A percentile compares a stretch with the other conserved stretches of the same genome.
Conservation (phyloP, 2,888 invertebrate species). For the Bhutanitis thaidina region DNA sequence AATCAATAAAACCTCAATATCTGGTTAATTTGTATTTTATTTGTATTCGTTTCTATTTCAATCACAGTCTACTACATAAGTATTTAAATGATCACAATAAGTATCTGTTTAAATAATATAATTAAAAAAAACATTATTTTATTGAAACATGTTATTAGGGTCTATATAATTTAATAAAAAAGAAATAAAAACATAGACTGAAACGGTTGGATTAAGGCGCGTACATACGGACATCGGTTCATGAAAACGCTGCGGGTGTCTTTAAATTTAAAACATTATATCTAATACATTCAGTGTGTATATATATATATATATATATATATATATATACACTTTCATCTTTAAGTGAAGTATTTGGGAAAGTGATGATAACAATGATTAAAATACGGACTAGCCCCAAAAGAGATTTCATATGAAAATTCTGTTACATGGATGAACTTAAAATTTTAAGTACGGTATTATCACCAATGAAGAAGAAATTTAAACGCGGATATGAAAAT, state of each 20-base stretch:
- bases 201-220: slow-evolving; percentile 32
- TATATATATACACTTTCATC: too few species aligned
- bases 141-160: slow-evolving; percentile 13
- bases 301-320: too few species aligned
- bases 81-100: slow-evolving; percentile 37
- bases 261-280: too few species aligned
- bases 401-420: not conserved
- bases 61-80: slow-evolving; percentile 41
- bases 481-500: too few species aligned
- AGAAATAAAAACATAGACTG: slow-evolving; percentile 44
- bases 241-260: slow-evolving; percentile 36
- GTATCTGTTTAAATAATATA: slow-evolving; percentile 3
- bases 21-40: slow-evolving; percentile 13
- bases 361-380: not conserved
- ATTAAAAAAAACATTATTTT: not conserved
- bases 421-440: not conserved
- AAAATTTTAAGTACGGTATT: not conserved
- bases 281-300: too few species aligned
- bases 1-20: slow-evolving; percentile 13
- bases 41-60: slow-evolving; percentile 28
- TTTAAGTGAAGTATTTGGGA: too few species aligned
- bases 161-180: slow-evolving; percentile 31
- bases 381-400: slow-evolving; percentile 20
- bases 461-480: not conserved
- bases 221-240: slow-evolving; percentile 32